Evolutionary conservation across 2,888 invertebrate species (phyloP), one percentile per base, ranked within the genome.

Genomic region (Quadriops clusia): DNA sequence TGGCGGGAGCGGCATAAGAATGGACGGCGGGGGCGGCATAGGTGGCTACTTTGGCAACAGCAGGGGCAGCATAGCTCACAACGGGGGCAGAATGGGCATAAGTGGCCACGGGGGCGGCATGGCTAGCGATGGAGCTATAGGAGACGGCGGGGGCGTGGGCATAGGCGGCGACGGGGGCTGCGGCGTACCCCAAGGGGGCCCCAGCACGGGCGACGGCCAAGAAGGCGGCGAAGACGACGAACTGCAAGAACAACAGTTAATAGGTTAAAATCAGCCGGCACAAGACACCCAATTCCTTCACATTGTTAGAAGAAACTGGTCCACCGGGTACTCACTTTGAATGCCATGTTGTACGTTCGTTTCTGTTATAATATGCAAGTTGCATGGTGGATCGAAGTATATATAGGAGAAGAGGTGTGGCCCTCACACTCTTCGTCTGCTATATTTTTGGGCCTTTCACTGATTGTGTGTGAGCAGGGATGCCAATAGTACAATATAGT

Each of bases 241-340:
- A 31, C 43, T 43, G 22, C 13, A 37, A 40, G 14, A 6, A 30
- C 25, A 33, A 29, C 21, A 29, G 29, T 18, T 22, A 29, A 10
- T 10, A 23, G 7, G 3, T 25, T 26, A 9, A 12, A 17, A 16
- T 10, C 13, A 25, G n/a, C 18, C 18, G 18, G 18, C 18, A 11
- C 13, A 5, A 3, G 5, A 13, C 3, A 13, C 7, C 6, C 14
- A 8, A 27, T 5, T 9, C 15, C n/a, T n/a, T n/a, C n/a, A n/a
- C n/a, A n/a, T n/a, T n/a, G n/a, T n/a, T n/a, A n/a, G n/a, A n/a
- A n/a, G n/a, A n/a, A 12, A 17, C 3, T 12, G n/a, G 9, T 3
- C 14, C n/a, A n/a, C n/a, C n/a, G n/a, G n/a, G 11, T 15, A 40
- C 42, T 40, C 27, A 42, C 42, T 39, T 40, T 42, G 37, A 42